Base-by-base conservation (phyloP, 2,797 vertebrate genomes). In the Sebastes oblongus region DNA sequence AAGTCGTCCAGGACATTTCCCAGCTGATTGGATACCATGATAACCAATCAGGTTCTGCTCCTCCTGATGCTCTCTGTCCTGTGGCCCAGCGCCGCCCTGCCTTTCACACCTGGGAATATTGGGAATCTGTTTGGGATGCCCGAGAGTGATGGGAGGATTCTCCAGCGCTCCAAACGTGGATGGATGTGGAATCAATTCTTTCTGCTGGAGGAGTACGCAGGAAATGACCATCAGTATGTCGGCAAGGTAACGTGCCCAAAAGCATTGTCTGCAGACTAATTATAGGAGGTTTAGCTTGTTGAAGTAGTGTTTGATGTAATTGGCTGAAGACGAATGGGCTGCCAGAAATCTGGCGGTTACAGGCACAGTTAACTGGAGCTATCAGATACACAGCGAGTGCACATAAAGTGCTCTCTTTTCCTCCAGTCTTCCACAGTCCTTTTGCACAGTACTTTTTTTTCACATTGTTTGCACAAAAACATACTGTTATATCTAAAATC, bases 111-210 rank as follows among this genome's bases (percentile, higher is more conserved):
- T 80, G 96, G 95, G 90, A 95, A 94, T 95, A 95, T 90, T 73
- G 94, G 94, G 86, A 95, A 82, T 72, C 89, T 92, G 85, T 90
- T 92, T 83, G 92, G 89, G 74, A 80, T 93, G 81, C 81, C 92
- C n/a, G 95, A 96, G 80, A 93, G 92, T 42, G 95, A 95, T 14
- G 95, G 95, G 67, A 95, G 94, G 94, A 91, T 94, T 66, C 95
- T 99, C 8, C 96, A 96, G 77, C 98, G 98, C n/a, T 95, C 94
- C 92, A 99, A 99, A 83, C 96, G 98, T 36, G 98, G 98, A 79
- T 99, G 98, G 98, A 99, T 99, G 98, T 99, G 98, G 98, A 99
- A 99, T 95, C 98, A 98, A 86, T 99, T 99, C 96, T 99, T 99
- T 95, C 96, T 99, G 86, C 94, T 99, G 66, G 98, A 99, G 91